These are phyloP conservation scores for Conops quadrifasciatus DNA, from an alignment of 2,888 invertebrate species.

Conservation along the genomic window DNA sequence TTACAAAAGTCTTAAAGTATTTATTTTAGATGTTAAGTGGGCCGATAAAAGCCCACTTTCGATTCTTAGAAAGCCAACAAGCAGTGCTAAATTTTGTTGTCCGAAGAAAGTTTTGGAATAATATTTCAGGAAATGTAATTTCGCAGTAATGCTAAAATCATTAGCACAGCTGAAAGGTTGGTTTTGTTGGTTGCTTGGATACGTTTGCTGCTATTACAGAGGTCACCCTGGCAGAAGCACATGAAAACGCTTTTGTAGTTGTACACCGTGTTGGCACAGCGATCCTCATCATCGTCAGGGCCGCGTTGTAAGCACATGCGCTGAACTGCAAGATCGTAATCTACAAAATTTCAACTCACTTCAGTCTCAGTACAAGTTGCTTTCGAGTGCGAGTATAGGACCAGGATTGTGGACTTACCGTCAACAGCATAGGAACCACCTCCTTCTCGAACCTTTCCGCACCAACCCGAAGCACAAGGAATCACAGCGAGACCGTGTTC, in stretches of 20 bases:
- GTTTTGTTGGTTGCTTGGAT: neutral
- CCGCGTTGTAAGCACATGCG: constrained; percentile 86
- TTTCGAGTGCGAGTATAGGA: too few relatives aligned
- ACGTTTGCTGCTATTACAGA: constrained; percentile 73
- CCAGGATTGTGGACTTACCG: constrained; percentile 68
- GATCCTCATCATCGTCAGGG: constrained; percentile 87
- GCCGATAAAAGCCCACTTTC: too few relatives aligned
- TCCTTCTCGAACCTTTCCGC: constrained; percentile 87
- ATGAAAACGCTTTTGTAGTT: constrained; percentile 85
- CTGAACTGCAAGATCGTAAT: constrained; percentile 87
- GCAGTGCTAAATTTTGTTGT: too few relatives aligned
- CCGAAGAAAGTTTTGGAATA: too few relatives aligned
- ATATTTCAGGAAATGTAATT: neutral
- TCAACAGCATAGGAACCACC: constrained; percentile 80
- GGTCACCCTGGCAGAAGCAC: constrained; percentile 91
- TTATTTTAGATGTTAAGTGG: too few relatives aligned
- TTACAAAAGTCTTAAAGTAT: too few relatives aligned
- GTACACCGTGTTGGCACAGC: constrained; percentile 87
- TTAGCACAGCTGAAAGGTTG: constrained; percentile 3
- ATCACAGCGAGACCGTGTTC: constrained; percentile 78
- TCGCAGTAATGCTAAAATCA: neutral
- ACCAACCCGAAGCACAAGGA: constrained; percentile 92
- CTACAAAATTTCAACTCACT: constrained; percentile 63
- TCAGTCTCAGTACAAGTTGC: neutral
- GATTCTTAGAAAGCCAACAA: too few relatives aligned